Conservation (phyloP, 64 coral and sea anemone genomes). For the Montipora capricornis region DNA sequence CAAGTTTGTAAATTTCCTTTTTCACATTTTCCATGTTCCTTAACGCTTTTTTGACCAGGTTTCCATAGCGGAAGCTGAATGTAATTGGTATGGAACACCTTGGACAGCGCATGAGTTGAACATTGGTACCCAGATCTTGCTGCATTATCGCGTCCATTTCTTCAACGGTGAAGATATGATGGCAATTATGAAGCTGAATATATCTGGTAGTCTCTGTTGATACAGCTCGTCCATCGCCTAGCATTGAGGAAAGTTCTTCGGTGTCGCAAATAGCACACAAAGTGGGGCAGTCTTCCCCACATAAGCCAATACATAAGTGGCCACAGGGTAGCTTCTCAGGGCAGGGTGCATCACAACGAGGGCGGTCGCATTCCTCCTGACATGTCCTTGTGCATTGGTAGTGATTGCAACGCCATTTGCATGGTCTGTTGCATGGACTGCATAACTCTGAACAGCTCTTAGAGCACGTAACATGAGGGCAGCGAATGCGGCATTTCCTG, state of each 20-base stretch:
- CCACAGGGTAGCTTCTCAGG: constrained; percentile 51
- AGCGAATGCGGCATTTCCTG: constrained; percentile 54
- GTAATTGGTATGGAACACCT: constrained; percentile 44
- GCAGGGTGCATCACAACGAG: constrained; percentile 46
- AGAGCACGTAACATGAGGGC: constrained; percentile 52
- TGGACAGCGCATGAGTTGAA: constrained; percentile 12
- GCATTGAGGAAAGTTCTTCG: constrained; percentile 29
- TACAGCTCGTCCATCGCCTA: not conserved
- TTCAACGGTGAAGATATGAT: constrained; percentile 50
- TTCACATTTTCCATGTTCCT: not conserved
- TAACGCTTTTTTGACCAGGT: constrained; percentile 4
- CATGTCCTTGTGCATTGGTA: constrained; percentile 75
- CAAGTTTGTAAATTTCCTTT: not conserved
- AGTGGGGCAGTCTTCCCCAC: constrained; percentile 72
- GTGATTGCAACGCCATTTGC: constrained; percentile 63
- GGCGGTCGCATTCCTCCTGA: constrained; percentile 54
- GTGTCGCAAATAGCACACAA: constrained; percentile 59
- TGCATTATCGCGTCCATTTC: constrained; percentile 45
- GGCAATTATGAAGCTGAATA: constrained; percentile 48
- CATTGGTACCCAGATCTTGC: not conserved
- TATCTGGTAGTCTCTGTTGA: constrained; percentile 33
- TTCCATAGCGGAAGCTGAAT: constrained; percentile 54
- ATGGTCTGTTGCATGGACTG: constrained; percentile 55
- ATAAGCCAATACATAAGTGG: constrained; percentile 69
- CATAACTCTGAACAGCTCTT: constrained; percentile 48